Evolutionary conservation across 1,140 invertebrate species (phyloP).

Genomic region (Drosophila takahashii): DNA sequence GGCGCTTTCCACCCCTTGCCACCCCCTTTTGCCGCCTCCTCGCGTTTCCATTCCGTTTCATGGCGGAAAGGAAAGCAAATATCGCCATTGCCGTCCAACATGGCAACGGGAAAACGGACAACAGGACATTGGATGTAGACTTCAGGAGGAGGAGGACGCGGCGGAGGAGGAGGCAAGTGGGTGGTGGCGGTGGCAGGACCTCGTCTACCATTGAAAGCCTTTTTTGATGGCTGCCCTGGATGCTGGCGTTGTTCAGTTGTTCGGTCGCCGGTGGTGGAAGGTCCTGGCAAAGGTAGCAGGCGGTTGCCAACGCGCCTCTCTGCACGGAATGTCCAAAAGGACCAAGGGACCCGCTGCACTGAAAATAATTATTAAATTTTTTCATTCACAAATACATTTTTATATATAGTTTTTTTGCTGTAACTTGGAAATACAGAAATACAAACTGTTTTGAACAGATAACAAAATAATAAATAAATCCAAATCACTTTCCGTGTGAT

Average conservation of each 20-base stretch:
- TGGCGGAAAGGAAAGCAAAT: slow-evolving; percentile 62
- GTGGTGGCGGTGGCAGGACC: slow-evolving; percentile 16
- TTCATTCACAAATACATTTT: not conserved
- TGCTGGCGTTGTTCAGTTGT: slow-evolving; percentile 11
- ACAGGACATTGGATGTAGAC: slow-evolving; percentile 37
- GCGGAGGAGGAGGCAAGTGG: not conserved
- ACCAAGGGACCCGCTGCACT: slow-evolving; percentile 49
- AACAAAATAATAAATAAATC: too few relatives aligned
- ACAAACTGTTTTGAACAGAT: too few relatives aligned
- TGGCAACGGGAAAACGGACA: slow-evolving; percentile 66
- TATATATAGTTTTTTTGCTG: too few relatives aligned
- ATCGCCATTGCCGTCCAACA: slow-evolving; percentile 63
- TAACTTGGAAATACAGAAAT: too few relatives aligned
- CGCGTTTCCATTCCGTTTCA: slow-evolving; percentile 46
- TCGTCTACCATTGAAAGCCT: slow-evolving; percentile 78
- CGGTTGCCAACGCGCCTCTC: slow-evolving; percentile 53
- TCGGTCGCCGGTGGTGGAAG: slow-evolving; percentile 16
- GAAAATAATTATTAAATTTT: not conserved
- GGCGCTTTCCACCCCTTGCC: slow-evolving; percentile 5
- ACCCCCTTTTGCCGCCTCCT: slow-evolving; percentile 3
- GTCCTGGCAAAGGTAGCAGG: slow-evolving; percentile 62
- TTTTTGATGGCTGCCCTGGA: slow-evolving; percentile 64
- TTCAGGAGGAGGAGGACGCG: slow-evolving; percentile 9
- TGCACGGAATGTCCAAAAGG: slow-evolving; percentile 66
- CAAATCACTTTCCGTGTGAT: too few relatives aligned